These are phyloP conservation scores for Plagiodera versicolora DNA, from an alignment of 2,888 invertebrate genomes.

Conservation along the genomic window DNA sequence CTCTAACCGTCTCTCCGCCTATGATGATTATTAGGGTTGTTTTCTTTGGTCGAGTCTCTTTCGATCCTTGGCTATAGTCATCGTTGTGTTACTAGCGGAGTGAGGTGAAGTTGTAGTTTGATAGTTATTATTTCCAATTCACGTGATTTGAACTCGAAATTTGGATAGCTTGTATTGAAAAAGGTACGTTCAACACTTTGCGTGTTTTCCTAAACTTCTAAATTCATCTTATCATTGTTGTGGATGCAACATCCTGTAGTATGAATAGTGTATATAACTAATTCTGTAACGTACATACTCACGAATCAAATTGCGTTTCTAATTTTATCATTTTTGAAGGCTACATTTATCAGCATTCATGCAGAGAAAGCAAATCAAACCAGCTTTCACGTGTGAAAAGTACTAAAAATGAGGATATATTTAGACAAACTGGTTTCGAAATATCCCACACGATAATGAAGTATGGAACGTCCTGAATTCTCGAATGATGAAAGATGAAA, in stretches of 20 bases:
- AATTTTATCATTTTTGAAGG: too few species aligned
- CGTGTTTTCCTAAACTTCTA: too few species aligned
- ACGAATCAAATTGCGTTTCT: too few species aligned
- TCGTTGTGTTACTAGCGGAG: background rate
- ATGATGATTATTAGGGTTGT: background rate
- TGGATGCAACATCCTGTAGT: too few species aligned
- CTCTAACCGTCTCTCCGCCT: background rate
- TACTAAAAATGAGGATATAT: conserved; percentile 22
- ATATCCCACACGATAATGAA: conserved; percentile 20
- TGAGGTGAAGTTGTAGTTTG: too few species aligned
- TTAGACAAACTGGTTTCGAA: conserved; percentile 23
- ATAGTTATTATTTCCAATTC: too few species aligned
- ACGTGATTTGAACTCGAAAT: too few species aligned
- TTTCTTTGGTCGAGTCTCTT: background rate
- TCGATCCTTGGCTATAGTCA: background rate
- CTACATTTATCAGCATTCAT: background rate
- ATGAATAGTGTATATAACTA: too few species aligned
- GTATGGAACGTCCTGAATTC: conserved; percentile 25
- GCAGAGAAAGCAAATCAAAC: conserved; percentile 26
- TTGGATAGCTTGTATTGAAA: too few species aligned
- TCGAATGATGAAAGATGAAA: conserved; percentile 17
- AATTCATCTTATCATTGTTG: too few species aligned
- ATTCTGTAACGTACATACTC: too few species aligned
- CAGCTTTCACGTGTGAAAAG: conserved; percentile 27
- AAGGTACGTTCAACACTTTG: too few species aligned